Percentiles rank a stretch among this genome's conserved stretches.
Conservation (phyloP, 2,888 invertebrate species). For the Sphaerophoria taeniata region DNA sequence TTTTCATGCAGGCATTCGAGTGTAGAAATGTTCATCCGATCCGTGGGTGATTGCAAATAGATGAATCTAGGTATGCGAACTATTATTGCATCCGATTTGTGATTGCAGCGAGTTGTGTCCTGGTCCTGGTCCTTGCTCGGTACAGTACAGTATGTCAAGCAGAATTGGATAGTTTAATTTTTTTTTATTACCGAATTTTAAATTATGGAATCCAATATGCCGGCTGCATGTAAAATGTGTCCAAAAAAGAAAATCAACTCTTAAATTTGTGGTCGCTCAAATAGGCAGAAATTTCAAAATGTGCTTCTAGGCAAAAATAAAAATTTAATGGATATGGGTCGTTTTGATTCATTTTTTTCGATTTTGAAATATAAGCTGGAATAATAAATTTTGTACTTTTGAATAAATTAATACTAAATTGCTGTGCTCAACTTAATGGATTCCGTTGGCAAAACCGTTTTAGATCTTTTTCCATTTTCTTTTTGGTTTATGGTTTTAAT, state of each 20-base stretch:
- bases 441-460: slow-evolving; percentile 6
- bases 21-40: slow-evolving; percentile 34
- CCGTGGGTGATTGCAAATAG: slow-evolving; percentile 50
- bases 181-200: slow-evolving; percentile 39
- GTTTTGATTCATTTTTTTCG: neutral
- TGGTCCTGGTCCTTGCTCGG: neutral
- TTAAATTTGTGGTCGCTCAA: slow-evolving; percentile 28
- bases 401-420: slow-evolving; percentile 34
- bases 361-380: neutral
- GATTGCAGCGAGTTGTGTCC: slow-evolving; percentile 15
- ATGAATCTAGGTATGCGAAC: slow-evolving; percentile 51
- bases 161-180: slow-evolving; percentile 36
- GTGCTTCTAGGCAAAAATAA: neutral
- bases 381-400: slow-evolving; percentile 28
- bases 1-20: slow-evolving; percentile 8
- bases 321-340: slow-evolving; percentile 13
- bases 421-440: slow-evolving; percentile 9
- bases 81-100: slow-evolving; percentile 62
- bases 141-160: slow-evolving; percentile 49
- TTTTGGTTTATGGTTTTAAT: slow-evolving; percentile 12
- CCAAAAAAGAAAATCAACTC: neutral
- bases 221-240: neutral
- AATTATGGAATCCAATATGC: neutral
- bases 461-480: neutral
- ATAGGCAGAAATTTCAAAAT: slow-evolving; percentile 12